Percentiles rank a stretch among this genome's conserved stretches.
Conservation (phyloP, 2,797 vertebrate genomes). For the Cyclopterus lumpus region DNA sequence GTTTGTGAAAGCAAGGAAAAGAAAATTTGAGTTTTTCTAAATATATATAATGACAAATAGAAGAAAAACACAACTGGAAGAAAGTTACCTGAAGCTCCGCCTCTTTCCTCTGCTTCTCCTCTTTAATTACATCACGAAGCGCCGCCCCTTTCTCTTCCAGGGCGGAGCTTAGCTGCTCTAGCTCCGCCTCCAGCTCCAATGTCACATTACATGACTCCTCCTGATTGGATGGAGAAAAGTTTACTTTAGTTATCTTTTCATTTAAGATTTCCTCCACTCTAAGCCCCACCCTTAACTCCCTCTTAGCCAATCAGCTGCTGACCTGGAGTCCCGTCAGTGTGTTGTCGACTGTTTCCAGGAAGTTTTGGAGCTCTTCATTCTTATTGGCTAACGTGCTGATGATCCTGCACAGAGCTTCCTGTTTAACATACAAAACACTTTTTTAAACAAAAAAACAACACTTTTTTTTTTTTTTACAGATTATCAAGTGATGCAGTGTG, state of each 20-base stretch:
- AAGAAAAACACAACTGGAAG: neutral
- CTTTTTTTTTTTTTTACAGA: too few relatives aligned
- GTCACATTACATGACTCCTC: slow-evolving; percentile 87
- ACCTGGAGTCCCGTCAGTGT: slow-evolving; percentile 91
- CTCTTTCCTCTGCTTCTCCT: slow-evolving; percentile 63
- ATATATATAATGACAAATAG: neutral
- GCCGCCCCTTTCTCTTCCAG: slow-evolving; percentile 53
- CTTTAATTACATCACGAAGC: slow-evolving; percentile 47
- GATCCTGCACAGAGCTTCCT: slow-evolving; percentile 95
- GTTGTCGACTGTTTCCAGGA: slow-evolving; percentile 88
- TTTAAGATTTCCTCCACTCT: neutral
- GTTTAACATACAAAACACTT: slow-evolving; percentile 14
- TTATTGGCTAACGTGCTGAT: slow-evolving; percentile 92
- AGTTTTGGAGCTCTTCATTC: slow-evolving; percentile 93
- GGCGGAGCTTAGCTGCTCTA: slow-evolving; percentile 70
- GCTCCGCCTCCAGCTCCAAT: slow-evolving; percentile 91
- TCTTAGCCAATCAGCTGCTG: slow-evolving; percentile 50
- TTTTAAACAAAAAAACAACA: neutral
- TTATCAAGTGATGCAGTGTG: too few relatives aligned
- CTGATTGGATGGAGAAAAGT: slow-evolving; percentile 72
- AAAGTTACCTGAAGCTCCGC: slow-evolving; percentile 59
- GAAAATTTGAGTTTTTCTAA: neutral
- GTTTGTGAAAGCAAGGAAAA: too few relatives aligned
- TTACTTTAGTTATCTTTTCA: neutral
- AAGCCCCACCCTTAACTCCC: neutral